Percentiles rank a stretch among this genome's conserved stretches.
Conservation (phyloP, 2,113 vertebrate species). For the Balaenoptera acutorostrata region DNA sequence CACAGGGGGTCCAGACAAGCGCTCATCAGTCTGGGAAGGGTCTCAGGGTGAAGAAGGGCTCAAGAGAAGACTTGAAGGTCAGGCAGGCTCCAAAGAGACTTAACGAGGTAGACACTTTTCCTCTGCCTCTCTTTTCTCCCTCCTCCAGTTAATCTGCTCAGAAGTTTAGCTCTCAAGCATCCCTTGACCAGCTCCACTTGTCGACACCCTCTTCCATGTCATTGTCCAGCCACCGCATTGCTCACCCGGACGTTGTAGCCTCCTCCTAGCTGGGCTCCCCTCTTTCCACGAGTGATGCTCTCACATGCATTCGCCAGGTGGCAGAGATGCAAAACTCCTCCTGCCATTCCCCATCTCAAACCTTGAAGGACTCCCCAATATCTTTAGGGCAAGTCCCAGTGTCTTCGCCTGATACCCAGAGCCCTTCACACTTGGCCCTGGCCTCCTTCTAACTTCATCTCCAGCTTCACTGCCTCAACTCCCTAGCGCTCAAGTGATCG, state of each 20-base stretch:
- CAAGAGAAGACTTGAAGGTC: too few species aligned
- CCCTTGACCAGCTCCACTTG: too few species aligned
- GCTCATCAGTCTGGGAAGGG: too few species aligned
- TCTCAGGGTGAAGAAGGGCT: neutral
- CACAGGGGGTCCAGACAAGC: rapidly evolving
- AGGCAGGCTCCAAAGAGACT: neutral
- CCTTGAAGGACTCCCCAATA: rapidly evolving
- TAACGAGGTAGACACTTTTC: too few species aligned
- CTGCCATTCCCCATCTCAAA: neutral
- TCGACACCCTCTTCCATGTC: rapidly evolving
- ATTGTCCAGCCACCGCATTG: rapidly evolving
- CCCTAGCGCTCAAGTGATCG: rapidly evolving
- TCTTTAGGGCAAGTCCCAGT: too few species aligned
- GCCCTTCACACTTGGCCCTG: neutral
- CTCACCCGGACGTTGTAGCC: rapidly evolving
- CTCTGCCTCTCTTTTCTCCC: neutral
- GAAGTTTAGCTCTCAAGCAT: rapidly evolving
- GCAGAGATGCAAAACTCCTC: neutral
- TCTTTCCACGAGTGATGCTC: rapidly evolving
- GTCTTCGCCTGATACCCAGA: neutral
- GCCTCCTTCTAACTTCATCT: neutral
- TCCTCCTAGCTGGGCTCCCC: too few species aligned
- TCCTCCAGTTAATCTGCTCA: too few species aligned
- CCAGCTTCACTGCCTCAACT: rapidly evolving
- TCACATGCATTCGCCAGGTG: rapidly evolving